These are phyloP conservation scores for Gobionotothen gibberifrons DNA, from an alignment of 2,797 vertebrate genomes.

Conservation along the genomic window DNA sequence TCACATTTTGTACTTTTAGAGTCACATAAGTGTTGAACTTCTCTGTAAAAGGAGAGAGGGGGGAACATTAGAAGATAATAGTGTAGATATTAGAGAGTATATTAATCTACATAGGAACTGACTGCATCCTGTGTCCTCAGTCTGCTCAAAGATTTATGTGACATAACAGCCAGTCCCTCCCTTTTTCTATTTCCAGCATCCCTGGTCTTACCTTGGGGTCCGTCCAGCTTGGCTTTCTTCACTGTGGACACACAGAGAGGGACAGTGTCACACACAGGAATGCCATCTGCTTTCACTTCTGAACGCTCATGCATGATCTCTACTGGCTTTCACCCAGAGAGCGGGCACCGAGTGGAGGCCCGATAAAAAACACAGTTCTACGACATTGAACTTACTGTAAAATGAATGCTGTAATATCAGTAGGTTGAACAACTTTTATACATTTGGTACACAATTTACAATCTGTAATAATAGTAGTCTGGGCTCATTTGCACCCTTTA, in stretches of 20 bases:
- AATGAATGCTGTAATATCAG: neutral
- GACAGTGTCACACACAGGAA: constrained; percentile 74
- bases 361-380: constrained; percentile 5
- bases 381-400: neutral
- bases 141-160: constrained; percentile 41
- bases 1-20: constrained; percentile 99
- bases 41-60: constrained; percentile 80
- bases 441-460: neutral
- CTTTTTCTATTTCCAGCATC: constrained; percentile 54
- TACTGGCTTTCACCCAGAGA: constrained; percentile 38
- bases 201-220: constrained; percentile 92
- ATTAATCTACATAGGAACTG: constrained; percentile 11
- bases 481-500: too few relatives aligned
- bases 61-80: constrained; percentile 9
- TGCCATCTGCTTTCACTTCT: constrained; percentile 73
- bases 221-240: constrained; percentile 98
- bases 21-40: constrained; percentile 99
- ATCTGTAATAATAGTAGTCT: too few relatives aligned
- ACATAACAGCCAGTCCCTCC: constrained; percentile 22
- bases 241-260: constrained; percentile 86
- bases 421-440: neutral
- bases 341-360: neutral
- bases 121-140: constrained; percentile 22
- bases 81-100: neutral
- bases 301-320: constrained; percentile 21